A percentile compares a stretch with the other conserved stretches of the same genome.
These are phyloP conservation scores for Aquatica leii DNA, from an alignment of 2,888 invertebrate genomes.

Conservation along the genomic window DNA sequence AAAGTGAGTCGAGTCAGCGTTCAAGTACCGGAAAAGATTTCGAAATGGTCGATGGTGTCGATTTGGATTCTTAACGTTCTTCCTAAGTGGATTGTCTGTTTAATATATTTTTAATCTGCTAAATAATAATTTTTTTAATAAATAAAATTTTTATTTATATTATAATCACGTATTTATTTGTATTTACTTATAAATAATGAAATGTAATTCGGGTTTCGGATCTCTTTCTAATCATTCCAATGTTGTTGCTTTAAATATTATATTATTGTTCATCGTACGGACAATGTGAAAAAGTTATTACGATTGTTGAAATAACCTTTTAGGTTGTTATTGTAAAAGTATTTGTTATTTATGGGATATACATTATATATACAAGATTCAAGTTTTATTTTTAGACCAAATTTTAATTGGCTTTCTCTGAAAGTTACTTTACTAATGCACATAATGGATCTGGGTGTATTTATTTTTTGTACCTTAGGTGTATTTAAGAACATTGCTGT, in stretches of 20 bases:
- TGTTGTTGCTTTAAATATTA: background rate
- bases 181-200: background rate
- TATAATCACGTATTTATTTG: background rate
- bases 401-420: background rate
- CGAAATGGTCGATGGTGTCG: conserved; percentile 82
- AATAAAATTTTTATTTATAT: conserved; percentile 12
- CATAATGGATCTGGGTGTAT: background rate
- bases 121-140: conserved; percentile 12
- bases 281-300: background rate
- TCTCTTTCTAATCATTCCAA: conserved; percentile 5
- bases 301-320: background rate
- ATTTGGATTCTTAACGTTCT: conserved; percentile 62
- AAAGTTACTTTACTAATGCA: background rate
- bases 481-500: background rate
- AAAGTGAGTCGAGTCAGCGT: conserved; percentile 81
- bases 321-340: conserved; percentile 3
- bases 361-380: background rate
- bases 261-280: background rate
- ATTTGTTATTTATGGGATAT: background rate
- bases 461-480: background rate
- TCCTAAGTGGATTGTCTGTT: background rate
- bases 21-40: conserved; percentile 87
- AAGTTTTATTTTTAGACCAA: background rate
- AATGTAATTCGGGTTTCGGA: background rate
- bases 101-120: conserved; percentile 7